These are phyloP conservation scores for Eupithecia centaureata DNA, from an alignment of 2,888 invertebrate genomes.

Conservation along the genomic window DNA sequence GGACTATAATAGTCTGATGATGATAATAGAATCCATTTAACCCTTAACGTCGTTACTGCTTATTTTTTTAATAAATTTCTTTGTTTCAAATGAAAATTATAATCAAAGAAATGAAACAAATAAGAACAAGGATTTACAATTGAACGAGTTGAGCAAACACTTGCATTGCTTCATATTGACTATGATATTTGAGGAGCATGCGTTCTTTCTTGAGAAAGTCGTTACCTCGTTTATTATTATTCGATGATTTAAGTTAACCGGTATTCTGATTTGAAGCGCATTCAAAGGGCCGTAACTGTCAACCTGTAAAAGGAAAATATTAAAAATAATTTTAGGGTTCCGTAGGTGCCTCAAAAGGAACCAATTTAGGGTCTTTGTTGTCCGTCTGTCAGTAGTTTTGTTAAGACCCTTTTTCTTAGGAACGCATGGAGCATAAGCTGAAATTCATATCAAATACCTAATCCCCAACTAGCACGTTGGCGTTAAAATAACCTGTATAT, in stretches of 20 bases:
- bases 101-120: neutral
- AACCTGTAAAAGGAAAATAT: constrained; percentile 14
- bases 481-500: too few species aligned
- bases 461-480: too few species aligned
- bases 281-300: neutral
- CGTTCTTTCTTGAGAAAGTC: neutral
- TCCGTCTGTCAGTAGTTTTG: too few species aligned
- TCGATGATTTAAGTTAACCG: neutral
- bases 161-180: neutral
- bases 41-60: neutral
- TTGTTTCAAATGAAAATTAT: too few species aligned
- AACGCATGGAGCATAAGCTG: too few species aligned
- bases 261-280: constrained; percentile 16
- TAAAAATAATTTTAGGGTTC: too few species aligned
- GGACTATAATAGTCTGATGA: neutral
- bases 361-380: too few species aligned
- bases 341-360: too few species aligned
- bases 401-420: too few species aligned
- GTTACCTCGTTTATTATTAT: constrained; percentile 27
- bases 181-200: neutral
- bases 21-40: neutral
- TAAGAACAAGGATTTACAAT: neutral
- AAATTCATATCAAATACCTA: too few species aligned
- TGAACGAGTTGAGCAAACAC: too few species aligned
- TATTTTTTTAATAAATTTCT: neutral